Evolutionary conservation across 2,888 invertebrate genomes (phyloP).

Genomic region (Plusia festucae): DNA sequence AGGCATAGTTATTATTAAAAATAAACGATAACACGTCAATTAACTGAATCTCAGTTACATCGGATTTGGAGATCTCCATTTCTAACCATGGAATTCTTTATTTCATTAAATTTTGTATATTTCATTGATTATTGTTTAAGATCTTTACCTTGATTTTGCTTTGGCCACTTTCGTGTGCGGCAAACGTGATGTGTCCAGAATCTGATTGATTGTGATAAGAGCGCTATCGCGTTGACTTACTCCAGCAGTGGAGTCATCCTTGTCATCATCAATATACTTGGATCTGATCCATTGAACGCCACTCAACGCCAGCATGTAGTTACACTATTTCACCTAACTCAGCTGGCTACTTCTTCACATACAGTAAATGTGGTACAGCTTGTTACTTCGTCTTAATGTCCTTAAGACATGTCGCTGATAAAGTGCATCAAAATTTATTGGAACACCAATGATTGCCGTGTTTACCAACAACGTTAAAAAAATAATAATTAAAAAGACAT

Average conservation of each 20-base stretch:
- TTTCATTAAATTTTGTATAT: too few species aligned
- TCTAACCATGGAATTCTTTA: too few species aligned
- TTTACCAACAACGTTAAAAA: not conserved
- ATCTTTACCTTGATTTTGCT: not conserved
- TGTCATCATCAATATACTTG: conserved; percentile 21
- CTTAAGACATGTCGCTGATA: too few species aligned
- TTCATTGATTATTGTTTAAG: not conserved
- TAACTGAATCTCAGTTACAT: too few species aligned
- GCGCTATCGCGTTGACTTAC: conserved; percentile 14
- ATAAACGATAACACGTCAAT: too few species aligned
- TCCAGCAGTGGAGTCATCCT: conserved; percentile 29
- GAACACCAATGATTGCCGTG: not conserved
- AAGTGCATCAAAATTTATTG: not conserved
- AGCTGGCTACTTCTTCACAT: not conserved
- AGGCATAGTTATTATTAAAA: too few species aligned
- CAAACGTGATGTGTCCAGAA: conserved; percentile 6
- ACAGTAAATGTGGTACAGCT: not conserved
- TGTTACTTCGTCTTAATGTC: too few species aligned
- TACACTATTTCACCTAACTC: not conserved
- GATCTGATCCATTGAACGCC: conserved; percentile 15
- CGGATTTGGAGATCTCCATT: too few species aligned
- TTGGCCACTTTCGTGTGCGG: conserved; percentile 8
- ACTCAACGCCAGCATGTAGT: not conserved
- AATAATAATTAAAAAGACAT: too few species aligned
- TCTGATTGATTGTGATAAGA: conserved; percentile 29